Evolutionary conservation across 2,797 vertebrate genomes (phyloP).

Genomic region (Pseudomugil gertrudae): DNA sequence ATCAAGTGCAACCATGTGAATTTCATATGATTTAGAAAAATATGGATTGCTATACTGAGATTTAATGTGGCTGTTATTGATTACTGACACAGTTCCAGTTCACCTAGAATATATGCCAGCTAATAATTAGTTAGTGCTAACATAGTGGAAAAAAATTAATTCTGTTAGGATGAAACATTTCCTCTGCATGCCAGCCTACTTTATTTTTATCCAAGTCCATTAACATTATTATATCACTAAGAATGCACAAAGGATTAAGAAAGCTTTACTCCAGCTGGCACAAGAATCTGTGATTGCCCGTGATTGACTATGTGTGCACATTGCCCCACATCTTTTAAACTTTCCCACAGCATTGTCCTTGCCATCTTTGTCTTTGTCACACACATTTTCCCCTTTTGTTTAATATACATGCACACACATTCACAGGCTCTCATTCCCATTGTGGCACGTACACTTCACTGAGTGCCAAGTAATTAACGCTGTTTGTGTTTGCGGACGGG

Average conservation of each 20-base stretch:
- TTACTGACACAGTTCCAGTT: neutral
- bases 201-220: slow-evolving; percentile 2
- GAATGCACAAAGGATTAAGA: neutral
- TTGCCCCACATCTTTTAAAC: slow-evolving; percentile 50
- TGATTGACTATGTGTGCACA: slow-evolving; percentile 21
- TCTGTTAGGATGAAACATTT: neutral
- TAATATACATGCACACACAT: slow-evolving; percentile 38
- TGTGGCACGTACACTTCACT: slow-evolving; percentile 47
- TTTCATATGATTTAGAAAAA: neutral
- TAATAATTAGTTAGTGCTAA: neutral
- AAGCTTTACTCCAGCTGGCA: neutral
- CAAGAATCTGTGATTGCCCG: slow-evolving; percentile 4
- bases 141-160: neutral
- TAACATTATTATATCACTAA: neutral
- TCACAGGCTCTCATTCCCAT: slow-evolving; percentile 37
- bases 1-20: neutral
- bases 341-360: slow-evolving; percentile 57
- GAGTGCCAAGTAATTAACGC: slow-evolving; percentile 75
- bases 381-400: slow-evolving; percentile 45
- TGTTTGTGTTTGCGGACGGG: slow-evolving; percentile 68
- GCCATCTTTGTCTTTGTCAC: slow-evolving; percentile 24
- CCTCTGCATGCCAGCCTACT: neutral
- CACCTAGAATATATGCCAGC: neutral
- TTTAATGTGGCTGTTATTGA: too few species aligned
- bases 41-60: too few species aligned